Base-by-base conservation (phyloP, 2,797 vertebrate genomes). In the Meda fulgida region DNA sequence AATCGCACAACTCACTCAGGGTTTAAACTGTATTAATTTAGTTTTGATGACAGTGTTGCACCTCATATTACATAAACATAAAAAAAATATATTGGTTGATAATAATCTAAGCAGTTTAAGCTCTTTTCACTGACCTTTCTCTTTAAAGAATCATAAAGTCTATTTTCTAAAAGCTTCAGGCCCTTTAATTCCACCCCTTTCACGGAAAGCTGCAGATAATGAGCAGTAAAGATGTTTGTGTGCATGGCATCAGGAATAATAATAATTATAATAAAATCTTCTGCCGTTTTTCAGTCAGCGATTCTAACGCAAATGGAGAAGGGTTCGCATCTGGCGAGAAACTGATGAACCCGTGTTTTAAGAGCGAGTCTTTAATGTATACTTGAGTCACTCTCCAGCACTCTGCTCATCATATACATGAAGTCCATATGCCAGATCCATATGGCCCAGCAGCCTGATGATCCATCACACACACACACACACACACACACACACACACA, bases 351-450 rank as follows among this genome's bases (percentile, higher is more conserved):
- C 93, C 93, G 93, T 93, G 90, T 95, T 95, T 92, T 93, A 94
- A 94, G 92, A 95, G 93, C 92, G n/a, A n/a, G 91, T 92, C 91
- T 95, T 95, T 95, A 95, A 95, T 95, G 94, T 94, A 95, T 94
- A 94, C 95, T 92, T 94, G 92, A 94, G 94, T 95, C 95, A 94
- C 92, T 93, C 91, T 92, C 92, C 91, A 93, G 89, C 93, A 92
- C 83, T 91, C 90, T 91, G 90, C 89, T 93, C 93, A 91, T 93
- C 94, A 92, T 94, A 92, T 91, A 92, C 94, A 93, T 92, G 92
- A 92, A 94, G 93, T 93, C 95, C 95, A 95, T 95, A 96, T 96
- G 95, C 94, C 93, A 92, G 92, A 92, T 95, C 95, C 95, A 96
- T 96, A 96, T 96, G 95, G 94, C 93, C 94, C 93, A 89, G 91